Evolutionary conservation across 2,113 vertebrate genomes (phyloP).

Genomic region (Podilymbus podiceps): DNA sequence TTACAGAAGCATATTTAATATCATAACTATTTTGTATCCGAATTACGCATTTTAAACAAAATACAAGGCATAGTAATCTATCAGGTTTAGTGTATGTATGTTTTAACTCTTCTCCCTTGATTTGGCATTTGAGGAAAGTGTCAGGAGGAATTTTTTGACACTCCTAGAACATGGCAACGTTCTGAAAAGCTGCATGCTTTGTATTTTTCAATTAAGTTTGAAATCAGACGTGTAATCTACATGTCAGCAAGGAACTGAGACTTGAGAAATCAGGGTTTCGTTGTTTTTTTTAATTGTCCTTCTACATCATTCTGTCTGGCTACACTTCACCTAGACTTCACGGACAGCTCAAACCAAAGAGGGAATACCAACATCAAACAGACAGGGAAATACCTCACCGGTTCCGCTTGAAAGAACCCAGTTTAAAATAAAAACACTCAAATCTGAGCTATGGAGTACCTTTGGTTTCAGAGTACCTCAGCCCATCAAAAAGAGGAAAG

Average conservation of each 20-base stretch:
- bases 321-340: slow-evolving; percentile 12
- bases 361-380: neutral
- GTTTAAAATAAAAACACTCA: neutral
- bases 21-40: neutral
- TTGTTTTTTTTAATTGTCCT: neutral
- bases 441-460: neutral
- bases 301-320: neutral
- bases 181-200: slow-evolving; percentile 25
- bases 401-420: neutral
- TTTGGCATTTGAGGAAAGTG: slow-evolving; percentile 10
- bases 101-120: slow-evolving; percentile 5
- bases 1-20: neutral
- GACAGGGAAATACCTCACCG: neutral
- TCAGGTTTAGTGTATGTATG: neutral
- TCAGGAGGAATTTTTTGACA: neutral
- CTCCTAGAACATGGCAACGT: neutral
- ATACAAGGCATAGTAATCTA: neutral
- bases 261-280: neutral
- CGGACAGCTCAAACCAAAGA: neutral
- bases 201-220: slow-evolving; percentile 24
- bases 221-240: slow-evolving; percentile 38
- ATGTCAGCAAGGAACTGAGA: slow-evolving; percentile 12
- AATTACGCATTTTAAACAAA: neutral
- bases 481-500: neutral
- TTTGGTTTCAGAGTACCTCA: neutral